Evolutionary conservation across 2,113 vertebrate species (phyloP).

Genomic region (Dascyllus trimaculatus): DNA sequence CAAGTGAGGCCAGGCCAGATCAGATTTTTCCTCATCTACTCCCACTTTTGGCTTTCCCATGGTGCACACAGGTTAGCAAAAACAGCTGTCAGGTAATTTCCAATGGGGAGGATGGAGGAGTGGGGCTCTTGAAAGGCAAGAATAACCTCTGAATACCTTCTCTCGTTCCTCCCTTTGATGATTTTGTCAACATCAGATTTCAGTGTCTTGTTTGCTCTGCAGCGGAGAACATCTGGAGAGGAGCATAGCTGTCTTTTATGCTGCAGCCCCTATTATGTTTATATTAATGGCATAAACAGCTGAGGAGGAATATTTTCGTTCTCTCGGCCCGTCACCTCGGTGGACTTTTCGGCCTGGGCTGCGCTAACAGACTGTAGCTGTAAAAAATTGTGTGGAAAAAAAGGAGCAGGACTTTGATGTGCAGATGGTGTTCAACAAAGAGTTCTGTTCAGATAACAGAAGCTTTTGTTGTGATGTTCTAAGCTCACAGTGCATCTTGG

Average conservation of each 20-base stretch:
- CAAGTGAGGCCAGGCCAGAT: constrained; percentile 33
- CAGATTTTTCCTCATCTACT: constrained; percentile 52
- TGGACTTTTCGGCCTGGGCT: constrained; percentile 39
- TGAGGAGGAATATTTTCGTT: constrained; percentile 53
- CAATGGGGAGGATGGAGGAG: constrained; percentile 36
- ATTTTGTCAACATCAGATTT: constrained; percentile 54
- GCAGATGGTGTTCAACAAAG: constrained; percentile 58
- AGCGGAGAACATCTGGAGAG: constrained; percentile 61
- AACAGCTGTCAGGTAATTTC: constrained; percentile 70
- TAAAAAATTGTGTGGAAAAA: constrained; percentile 34
- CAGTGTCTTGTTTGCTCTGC: constrained; percentile 40
- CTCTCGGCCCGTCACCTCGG: constrained; percentile 29
- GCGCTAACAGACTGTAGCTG: constrained; percentile 31
- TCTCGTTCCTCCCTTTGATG: constrained; percentile 56
- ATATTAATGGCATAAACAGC: constrained; percentile 55
- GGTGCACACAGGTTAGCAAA: constrained; percentile 46
- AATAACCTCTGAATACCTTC: constrained; percentile 55
- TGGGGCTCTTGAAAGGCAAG: constrained; percentile 32
- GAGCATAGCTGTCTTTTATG: constrained; percentile 19
- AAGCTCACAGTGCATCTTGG: constrained; percentile 64
- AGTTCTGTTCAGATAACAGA: constrained; percentile 48
- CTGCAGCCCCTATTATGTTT: constrained; percentile 35
- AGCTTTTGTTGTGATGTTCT: constrained; percentile 69
- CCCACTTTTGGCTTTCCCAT: constrained; percentile 46
- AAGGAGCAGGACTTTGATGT: constrained; percentile 61